A percentile compares a stretch with the other conserved stretches of the same genome.
Conservation (phyloP, 2,797 vertebrate genomes). For the Darevskia nairensis region DNA sequence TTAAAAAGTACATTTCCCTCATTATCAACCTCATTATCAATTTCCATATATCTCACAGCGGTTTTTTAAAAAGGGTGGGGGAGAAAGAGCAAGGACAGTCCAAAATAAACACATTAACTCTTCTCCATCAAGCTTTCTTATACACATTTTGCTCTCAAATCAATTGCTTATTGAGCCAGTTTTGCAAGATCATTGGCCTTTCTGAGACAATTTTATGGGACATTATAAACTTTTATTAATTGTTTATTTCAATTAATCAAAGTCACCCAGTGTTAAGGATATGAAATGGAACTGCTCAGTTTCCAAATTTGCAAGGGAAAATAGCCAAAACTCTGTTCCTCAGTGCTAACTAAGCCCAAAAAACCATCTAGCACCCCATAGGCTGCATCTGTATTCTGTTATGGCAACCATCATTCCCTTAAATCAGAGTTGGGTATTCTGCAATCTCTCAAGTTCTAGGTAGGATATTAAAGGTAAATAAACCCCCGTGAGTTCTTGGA, state of each 20-base stretch:
- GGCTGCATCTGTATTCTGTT: neutral
- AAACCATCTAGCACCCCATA: neutral
- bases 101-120: neutral
- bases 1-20: neutral
- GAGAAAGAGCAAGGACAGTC: neutral
- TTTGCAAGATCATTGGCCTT: neutral
- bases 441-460: neutral
- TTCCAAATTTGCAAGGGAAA: neutral
- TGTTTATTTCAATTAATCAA: neutral
- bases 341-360: no score
- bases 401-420: neutral
- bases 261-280: neutral
- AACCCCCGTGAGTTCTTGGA: neutral
- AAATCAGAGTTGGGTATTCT: neutral
- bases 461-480: neutral
- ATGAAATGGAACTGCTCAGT: neutral
- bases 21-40: slow-evolving; percentile 10
- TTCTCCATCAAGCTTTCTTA: neutral
- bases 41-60: neutral
- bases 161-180: neutral
- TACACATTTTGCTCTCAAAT: neutral
- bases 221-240: neutral
- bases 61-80: no score
- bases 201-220: neutral
- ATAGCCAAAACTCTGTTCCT: neutral